These are phyloP conservation scores for Siniperca undulata DNA, from an alignment of 2,797 vertebrate genomes.

Conservation along the genomic window DNA sequence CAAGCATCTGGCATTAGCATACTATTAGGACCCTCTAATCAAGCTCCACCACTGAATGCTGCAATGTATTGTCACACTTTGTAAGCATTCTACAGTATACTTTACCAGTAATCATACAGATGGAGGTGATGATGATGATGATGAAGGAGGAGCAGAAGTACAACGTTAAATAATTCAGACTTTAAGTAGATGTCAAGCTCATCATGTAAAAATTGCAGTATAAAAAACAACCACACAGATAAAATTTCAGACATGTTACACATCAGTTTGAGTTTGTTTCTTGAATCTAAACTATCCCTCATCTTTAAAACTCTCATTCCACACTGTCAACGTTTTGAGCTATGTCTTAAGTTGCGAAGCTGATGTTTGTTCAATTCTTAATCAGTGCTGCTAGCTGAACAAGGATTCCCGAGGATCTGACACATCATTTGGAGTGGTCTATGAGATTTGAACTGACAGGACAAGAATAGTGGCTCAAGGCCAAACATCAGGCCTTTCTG, in stretches of 20 bases:
- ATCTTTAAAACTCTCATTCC: slow-evolving; percentile 54
- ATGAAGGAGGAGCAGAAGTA: background rate
- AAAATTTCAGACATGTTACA: background rate
- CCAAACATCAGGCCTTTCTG: slow-evolving; percentile 57
- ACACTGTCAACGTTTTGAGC: slow-evolving; percentile 58
- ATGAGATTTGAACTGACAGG: slow-evolving; percentile 76
- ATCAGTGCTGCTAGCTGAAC: slow-evolving; percentile 74
- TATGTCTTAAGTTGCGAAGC: slow-evolving; percentile 44
- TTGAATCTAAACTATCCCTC: slow-evolving; percentile 20
- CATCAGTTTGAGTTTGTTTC: background rate
- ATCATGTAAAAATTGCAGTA: background rate
- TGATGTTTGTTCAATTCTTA: slow-evolving; percentile 80
- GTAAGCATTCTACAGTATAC: background rate
- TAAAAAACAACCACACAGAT: background rate
- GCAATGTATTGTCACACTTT: slow-evolving; percentile 3
- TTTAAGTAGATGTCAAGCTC: background rate
- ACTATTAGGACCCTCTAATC: slow-evolving; percentile 14
- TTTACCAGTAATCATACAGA: slow-evolving; percentile 24
- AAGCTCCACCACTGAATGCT: slow-evolving; percentile 3
- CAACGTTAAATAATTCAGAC: background rate
- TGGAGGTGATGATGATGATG: slow-evolving; percentile 6
- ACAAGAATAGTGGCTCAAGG: slow-evolving; percentile 68
- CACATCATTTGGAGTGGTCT: slow-evolving; percentile 60
- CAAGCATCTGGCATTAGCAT: slow-evolving; percentile 37
- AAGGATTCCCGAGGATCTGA: slow-evolving; percentile 65